Evolutionary conservation across 2,113 vertebrate genomes (phyloP), one percentile per base, ranked within the genome.

Genomic region (Onychorhynchus coronatus): DNA sequence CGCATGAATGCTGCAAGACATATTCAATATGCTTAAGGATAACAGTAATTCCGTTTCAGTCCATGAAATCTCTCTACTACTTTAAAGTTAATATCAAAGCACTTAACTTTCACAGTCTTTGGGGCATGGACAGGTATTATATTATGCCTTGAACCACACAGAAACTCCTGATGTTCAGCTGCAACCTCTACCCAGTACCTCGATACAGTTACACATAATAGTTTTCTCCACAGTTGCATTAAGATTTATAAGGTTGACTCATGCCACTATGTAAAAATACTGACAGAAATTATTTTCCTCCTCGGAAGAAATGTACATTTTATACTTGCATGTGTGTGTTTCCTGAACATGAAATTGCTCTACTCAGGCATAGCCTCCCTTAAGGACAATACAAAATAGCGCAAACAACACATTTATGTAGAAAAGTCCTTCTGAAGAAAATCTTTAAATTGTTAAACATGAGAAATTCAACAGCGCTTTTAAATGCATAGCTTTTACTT

Each of bases 401-500:
- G 96, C 20, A 88, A 86, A 50, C 35, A 71, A n/a, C 49, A 56
- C 12, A 79, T 46, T 66, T 70, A 63, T 56, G 23, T n/a, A 83
- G 44, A 88, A 88, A 80, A 81, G 47, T 86, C 81, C 49, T 80
- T 83, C 65, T 68, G 41, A 89, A 63, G 39, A 82, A 76, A 92
- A 50, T 46, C 46, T 72, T 79, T 65, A 76, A 86, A 68, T n/a
- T 94, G 44, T 55, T 82, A 59, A 92, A 68, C 50, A 72, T 47
- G 42, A 80, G 59, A 44, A 88, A 91, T 89, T 88, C 27, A 28
- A 80, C 22, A 81, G 68, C 12, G 16, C 41, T 93, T 96, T 95
- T 75, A 80, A 65, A 95, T 96, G 67, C 61, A 91, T 23, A 84
- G 80, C 74, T 91, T 93, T 93, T 96, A 71, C 67, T 85, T 63